These are phyloP conservation scores for Teinopalpus imperialis DNA, from an alignment of 2,888 invertebrate species.

Conservation along the genomic window DNA sequence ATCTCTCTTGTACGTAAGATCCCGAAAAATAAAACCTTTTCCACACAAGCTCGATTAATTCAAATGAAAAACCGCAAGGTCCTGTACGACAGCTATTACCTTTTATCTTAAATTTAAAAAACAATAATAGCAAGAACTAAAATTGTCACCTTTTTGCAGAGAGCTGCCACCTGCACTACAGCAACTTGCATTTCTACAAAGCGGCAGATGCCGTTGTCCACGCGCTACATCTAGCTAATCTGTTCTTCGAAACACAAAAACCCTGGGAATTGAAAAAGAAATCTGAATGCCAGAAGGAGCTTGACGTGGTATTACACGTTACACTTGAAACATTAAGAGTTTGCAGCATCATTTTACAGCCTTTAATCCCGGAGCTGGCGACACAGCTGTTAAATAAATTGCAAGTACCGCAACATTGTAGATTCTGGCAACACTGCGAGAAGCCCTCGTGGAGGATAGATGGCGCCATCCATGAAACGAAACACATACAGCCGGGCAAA, in stretches of 20 bases:
- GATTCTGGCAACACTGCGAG: constrained; percentile 63
- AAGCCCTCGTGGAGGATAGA: constrained; percentile 63
- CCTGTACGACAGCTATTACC: too few species aligned
- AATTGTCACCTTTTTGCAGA: too few species aligned
- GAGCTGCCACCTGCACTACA: constrained; percentile 85
- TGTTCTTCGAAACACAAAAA: constrained; percentile 91
- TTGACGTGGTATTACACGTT: constrained; percentile 89
- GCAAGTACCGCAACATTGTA: constrained; percentile 52
- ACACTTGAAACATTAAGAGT: constrained; percentile 93
- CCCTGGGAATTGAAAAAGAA: constrained; percentile 93
- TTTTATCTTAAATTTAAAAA: too few species aligned
- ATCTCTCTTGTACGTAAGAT: too few species aligned
- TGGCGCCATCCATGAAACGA: constrained; percentile 63
- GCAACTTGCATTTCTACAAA: constrained; percentile 90
- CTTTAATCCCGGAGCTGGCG: constrained; percentile 90
- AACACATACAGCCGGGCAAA: constrained; percentile 64
- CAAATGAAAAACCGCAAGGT: too few species aligned
- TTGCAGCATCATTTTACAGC: constrained; percentile 87
- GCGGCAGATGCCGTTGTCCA: constrained; percentile 90
- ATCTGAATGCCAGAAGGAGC: constrained; percentile 75
- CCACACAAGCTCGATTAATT: too few species aligned
- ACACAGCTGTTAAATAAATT: constrained; percentile 87
- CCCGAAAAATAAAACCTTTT: too few species aligned
- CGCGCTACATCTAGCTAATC: constrained; percentile 89
- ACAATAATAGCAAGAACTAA: too few species aligned